Evolutionary conservation across 1,140 invertebrate genomes (phyloP).

Genomic region (Leucophenga varia): DNA sequence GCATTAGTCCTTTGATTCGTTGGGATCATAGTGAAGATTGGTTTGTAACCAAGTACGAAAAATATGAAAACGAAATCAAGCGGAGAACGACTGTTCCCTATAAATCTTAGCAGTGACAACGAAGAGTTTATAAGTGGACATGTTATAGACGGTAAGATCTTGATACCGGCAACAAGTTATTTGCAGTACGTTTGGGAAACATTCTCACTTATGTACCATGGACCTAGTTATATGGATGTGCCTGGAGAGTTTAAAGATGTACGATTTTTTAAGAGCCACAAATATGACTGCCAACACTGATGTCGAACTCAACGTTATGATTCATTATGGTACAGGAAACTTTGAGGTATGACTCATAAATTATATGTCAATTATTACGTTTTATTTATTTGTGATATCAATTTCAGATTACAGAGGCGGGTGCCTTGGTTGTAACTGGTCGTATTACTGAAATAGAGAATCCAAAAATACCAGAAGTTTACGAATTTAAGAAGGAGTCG

Average conservation of each 20-base stretch:
- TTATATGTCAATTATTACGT: background rate
- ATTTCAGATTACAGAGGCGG: slow-evolving; percentile 70
- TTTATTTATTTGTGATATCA: background rate
- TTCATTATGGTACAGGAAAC: slow-evolving; percentile 79
- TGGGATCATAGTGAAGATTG: slow-evolving; percentile 90
- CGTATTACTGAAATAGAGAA: slow-evolving; percentile 62
- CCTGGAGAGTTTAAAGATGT: slow-evolving; percentile 87
- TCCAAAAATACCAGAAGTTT: slow-evolving; percentile 55
- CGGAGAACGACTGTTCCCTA: slow-evolving; percentile 64
- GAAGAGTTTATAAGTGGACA: slow-evolving; percentile 81
- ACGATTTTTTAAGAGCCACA: slow-evolving; percentile 78
- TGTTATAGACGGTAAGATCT: slow-evolving; percentile 81
- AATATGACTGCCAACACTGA: slow-evolving; percentile 70
- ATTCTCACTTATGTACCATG: slow-evolving; percentile 71
- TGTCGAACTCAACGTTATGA: slow-evolving; percentile 76
- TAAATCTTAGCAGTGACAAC: slow-evolving; percentile 68
- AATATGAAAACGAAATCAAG: slow-evolving; percentile 51
- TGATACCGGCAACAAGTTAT: slow-evolving; percentile 90
- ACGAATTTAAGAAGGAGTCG: slow-evolving; percentile 56
- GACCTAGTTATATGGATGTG: slow-evolving; percentile 69
- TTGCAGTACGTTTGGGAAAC: slow-evolving; percentile 85
- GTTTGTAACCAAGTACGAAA: slow-evolving; percentile 58
- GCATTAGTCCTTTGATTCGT: slow-evolving; percentile 73
- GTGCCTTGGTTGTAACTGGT: slow-evolving; percentile 76
- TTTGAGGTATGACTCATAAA: slow-evolving; percentile 64